A percentile compares a stretch with the other conserved stretches of the same genome.
phyloP scores from a whole-genome alignment of 2,113 vertebrate genomes.

The Menura novaehollandiae region DNA sequence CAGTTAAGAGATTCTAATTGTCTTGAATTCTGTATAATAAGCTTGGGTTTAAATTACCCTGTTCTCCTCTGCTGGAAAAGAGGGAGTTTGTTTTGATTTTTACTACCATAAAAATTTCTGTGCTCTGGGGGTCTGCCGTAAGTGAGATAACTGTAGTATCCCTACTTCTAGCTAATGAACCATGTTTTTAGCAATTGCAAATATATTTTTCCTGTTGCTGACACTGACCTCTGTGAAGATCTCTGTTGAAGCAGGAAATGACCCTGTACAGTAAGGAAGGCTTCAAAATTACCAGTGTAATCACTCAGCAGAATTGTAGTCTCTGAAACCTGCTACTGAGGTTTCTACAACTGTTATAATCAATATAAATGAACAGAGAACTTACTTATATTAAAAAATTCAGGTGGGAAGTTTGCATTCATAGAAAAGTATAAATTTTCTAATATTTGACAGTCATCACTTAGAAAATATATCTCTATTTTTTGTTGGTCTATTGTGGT shows the following conservation, averaged over 20 bases:
- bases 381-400: not conserved
- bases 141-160: not conserved
- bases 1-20: not conserved
- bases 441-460: not conserved
- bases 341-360: not conserved
- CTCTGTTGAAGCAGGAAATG: not conserved
- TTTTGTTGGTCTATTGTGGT: not conserved
- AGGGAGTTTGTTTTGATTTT: not conserved
- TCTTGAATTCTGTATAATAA: not conserved
- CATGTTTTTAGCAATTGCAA: not conserved
- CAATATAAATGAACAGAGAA: not conserved
- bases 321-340: not conserved
- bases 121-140: not conserved
- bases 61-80: not conserved
- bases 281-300: not conserved
- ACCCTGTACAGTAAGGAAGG: not conserved
- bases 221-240: not conserved
- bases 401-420: not conserved
- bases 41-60: not conserved
- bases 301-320: not conserved
- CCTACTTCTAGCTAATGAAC: not conserved
- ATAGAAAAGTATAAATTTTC: not conserved
- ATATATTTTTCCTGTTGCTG: not conserved
- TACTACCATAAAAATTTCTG: not conserved
- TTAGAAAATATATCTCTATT: not conserved